phyloP scores from a whole-genome alignment of 2,888 invertebrate genomes.

The Scaptomyza parva region DNA sequence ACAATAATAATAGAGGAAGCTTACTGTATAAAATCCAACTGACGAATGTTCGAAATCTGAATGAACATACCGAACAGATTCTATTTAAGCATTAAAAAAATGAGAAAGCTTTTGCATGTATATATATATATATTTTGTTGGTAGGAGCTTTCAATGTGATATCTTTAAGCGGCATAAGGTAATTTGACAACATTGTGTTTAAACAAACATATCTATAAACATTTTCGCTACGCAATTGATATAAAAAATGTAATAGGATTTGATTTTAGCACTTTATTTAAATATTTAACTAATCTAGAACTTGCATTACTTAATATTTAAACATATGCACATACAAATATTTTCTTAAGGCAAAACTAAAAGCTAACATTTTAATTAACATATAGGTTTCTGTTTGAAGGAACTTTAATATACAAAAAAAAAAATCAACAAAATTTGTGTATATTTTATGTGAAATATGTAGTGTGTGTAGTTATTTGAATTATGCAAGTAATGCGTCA shows the following conservation, averaged over 20 bases:
- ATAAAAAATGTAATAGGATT: background rate
- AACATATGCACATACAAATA: slow-evolving; percentile 25
- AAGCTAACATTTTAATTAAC: slow-evolving; percentile 23
- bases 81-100: background rate
- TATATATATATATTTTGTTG: background rate
- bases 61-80: slow-evolving; percentile 20
- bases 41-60: slow-evolving; percentile 27
- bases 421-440: too few relatives aligned
- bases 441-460: too few relatives aligned
- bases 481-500: too few relatives aligned
- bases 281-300: slow-evolving; percentile 40
- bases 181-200: background rate
- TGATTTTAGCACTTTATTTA: slow-evolving; percentile 49
- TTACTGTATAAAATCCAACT: slow-evolving; percentile 9
- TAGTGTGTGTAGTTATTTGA: too few relatives aligned
- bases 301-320: slow-evolving; percentile 23
- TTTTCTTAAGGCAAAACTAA: slow-evolving; percentile 24
- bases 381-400: slow-evolving; percentile 5
- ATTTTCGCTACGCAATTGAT: background rate
- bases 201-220: background rate
- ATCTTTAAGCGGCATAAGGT: background rate
- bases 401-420: too few relatives aligned
- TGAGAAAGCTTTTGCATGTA: slow-evolving; percentile 28
- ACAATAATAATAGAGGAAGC: background rate
- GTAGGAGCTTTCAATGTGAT: slow-evolving; percentile 20